Percentiles rank a stretch among this genome's conserved stretches.
Conservation (phyloP, 2,797 vertebrate genomes). For the Trachops cirrhosus region DNA sequence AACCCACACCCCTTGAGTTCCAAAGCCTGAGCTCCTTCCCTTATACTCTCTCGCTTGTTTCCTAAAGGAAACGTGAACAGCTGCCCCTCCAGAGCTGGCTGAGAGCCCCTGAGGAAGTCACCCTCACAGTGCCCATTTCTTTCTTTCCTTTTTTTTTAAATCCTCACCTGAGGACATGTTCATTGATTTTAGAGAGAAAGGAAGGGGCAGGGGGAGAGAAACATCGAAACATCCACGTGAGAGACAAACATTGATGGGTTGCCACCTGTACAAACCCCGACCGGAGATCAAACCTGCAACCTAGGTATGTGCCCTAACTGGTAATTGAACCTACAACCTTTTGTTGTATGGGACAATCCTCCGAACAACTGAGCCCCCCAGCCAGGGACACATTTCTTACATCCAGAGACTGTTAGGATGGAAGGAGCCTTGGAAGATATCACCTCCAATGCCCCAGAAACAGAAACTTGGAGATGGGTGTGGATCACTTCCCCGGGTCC, state of each 20-base stretch:
- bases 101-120: not conserved
- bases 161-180: not conserved
- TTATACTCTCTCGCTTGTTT: fast-evolving
- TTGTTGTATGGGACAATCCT: not conserved
- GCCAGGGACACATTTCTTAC: not conserved
- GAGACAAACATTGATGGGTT: not conserved
- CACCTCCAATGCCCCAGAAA: not conserved
- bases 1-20: not conserved
- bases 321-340: not conserved
- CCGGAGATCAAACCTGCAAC: not conserved
- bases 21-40: not conserved
- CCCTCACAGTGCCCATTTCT: not conserved
- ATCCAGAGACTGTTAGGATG: not conserved
- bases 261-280: not conserved
- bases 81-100: not conserved
- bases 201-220: not conserved
- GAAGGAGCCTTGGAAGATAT: not conserved
- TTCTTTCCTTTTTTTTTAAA: not conserved
- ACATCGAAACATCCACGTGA: not conserved
- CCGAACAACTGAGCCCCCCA: not conserved
- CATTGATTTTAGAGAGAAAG: not conserved
- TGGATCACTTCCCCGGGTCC: not conserved
- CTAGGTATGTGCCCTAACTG: not conserved
- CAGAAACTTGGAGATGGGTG: not conserved
- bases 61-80: not conserved